Evolutionary conservation across 2,113 vertebrate species (phyloP), one percentile per base, ranked within the genome.

Genomic region (Baryphthengus martii): DNA sequence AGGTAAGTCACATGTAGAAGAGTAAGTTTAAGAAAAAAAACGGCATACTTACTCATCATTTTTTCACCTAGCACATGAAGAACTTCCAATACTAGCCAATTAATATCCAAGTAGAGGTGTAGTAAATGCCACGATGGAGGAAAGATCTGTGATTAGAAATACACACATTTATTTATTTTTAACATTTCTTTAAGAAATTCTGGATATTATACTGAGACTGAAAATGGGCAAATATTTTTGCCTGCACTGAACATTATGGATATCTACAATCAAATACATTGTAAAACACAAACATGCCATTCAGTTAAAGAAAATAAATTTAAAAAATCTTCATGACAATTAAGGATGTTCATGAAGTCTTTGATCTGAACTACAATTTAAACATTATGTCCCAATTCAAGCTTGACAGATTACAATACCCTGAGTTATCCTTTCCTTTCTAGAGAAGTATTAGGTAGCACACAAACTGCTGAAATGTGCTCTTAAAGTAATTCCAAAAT

Each of bases 61-160:
- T 98, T 99, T 91, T 99, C 98, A 91, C 97, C 97, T 66, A 99
- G 97, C 26, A 99, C 67, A 86, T 99, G 98, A 95, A 99, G 98
- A 95, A 99, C 97, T 98, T 99, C 99, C 93, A 99, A 80, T 49
- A 99, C 94, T 65, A 99, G 98, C 99, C 99, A 99, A 77, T 99
- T 98, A 79, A 99, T 97, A 96, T 99, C 99, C 91, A 99, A 98
- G 96, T 99, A 97, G 93, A 99, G 99, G 95, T 99, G 99, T 28
- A 99, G 74, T 85, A 99, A 98, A 97, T 99, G 99, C 99, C 99
- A 99, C 2, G 99, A 98, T 21, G 99, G 99, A 88, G 99, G 98
- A 92, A 99, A 98, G 72, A 99, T 96, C 99, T 99, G 96, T 52
- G 71, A 93, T 85, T 95, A 85, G 62, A 97, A 95, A 97, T 18